A percentile compares a stretch with the other conserved stretches of the same genome.
Evolutionary conservation across 2,888 invertebrate species (phyloP).

Genomic region (Aphidoletes aphidimyza): DNA sequence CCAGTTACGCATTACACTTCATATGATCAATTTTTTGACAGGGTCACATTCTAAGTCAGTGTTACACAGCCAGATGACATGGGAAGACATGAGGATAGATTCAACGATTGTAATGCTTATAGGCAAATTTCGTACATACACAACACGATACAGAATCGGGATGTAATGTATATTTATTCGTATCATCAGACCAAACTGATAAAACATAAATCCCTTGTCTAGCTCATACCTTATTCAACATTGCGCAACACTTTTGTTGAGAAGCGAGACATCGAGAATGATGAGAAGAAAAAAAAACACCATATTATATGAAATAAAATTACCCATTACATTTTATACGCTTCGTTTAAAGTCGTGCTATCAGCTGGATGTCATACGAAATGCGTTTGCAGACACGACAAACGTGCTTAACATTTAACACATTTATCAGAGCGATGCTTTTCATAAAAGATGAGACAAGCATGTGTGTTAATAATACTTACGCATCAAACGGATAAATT

Average conservation of each 20-base stretch:
- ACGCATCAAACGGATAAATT: background rate
- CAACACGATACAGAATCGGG: background rate
- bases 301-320: background rate
- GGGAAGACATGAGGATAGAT: no score
- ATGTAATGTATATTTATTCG: background rate
- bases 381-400: slow-evolving; percentile 1
- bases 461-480: slow-evolving; percentile 31
- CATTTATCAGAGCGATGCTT: background rate
- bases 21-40: no score
- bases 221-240: background rate
- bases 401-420: slow-evolving; percentile 12
- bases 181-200: background rate
- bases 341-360: background rate
- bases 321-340: slow-evolving; percentile 3
- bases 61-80: no score
- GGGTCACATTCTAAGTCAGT: no score
- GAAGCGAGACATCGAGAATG: background rate
- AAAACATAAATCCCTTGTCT: slow-evolving; percentile 8
- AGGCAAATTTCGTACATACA: background rate
- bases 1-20: no score
- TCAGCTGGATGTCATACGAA: background rate
- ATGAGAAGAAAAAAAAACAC: background rate
- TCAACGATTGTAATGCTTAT: no score
- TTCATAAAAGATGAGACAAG: slow-evolving; percentile 9
- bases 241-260: background rate